Evolutionary conservation across 2,797 vertebrate genomes (phyloP).

Genomic region (Botia almorhae): DNA sequence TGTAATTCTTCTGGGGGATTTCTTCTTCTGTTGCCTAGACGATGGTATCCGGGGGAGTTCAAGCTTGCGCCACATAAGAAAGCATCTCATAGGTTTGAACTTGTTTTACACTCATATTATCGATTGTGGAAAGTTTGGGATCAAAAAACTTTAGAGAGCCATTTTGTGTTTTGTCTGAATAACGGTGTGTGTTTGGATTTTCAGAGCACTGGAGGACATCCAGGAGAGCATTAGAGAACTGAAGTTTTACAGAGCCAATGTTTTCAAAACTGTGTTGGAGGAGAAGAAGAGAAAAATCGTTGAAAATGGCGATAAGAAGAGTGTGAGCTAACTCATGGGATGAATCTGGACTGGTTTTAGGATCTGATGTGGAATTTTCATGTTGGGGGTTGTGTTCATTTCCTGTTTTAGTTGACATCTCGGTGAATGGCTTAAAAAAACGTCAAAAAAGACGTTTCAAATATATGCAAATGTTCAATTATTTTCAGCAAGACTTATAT

Average conservation of each 20-base stretch:
- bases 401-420: slow-evolving; percentile 1
- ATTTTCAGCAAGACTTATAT: slow-evolving; percentile 17
- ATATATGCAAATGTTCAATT: background rate
- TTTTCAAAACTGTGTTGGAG: slow-evolving; percentile 85
- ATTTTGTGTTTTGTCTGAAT: background rate
- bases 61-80: slow-evolving; percentile 87
- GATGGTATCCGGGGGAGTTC: slow-evolving; percentile 93
- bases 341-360: slow-evolving; percentile 1
- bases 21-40: slow-evolving; percentile 70
- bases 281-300: slow-evolving; percentile 83
- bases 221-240: slow-evolving; percentile 95
- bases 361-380: background rate
- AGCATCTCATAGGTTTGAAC: slow-evolving; percentile 87
- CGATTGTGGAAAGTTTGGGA: background rate
- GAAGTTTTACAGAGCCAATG: slow-evolving; percentile 86
- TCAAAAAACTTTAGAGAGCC: background rate
- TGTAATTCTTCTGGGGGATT: background rate
- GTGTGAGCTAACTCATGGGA: slow-evolving; percentile 18
- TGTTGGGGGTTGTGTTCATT: background rate
- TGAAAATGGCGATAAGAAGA: slow-evolving; percentile 78
- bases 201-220: slow-evolving; percentile 94
- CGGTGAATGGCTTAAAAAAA: background rate
- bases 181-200: slow-evolving; percentile 29
- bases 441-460: background rate
- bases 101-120: background rate